These are phyloP conservation scores for Mixornis gularis DNA, from an alignment of 2,113 vertebrate genomes.

Conservation along the genomic window DNA sequence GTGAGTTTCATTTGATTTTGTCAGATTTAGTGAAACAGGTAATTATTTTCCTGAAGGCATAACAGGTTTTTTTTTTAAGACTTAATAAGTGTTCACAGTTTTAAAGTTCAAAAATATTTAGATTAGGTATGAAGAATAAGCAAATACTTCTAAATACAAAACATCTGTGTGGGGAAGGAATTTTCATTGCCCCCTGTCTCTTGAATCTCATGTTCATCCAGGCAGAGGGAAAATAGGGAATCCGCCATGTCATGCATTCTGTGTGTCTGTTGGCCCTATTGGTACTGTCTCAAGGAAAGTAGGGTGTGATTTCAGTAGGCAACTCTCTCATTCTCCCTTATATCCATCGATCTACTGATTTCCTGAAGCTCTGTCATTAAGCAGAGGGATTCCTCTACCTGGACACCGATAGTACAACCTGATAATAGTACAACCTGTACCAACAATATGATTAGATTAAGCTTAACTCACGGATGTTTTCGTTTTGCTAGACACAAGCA, in stretches of 20 bases:
- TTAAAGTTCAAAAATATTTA: constrained; percentile 14
- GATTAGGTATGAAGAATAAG: not conserved
- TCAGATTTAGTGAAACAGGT: constrained; percentile 30
- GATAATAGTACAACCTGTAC: not conserved
- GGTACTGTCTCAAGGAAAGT: not conserved
- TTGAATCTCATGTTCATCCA: not conserved
- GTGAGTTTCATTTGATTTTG: constrained; percentile 11
- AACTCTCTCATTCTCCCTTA: not conserved
- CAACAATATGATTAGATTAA: not conserved
- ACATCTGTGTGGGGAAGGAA: not conserved
- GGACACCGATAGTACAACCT: not conserved
- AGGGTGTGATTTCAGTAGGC: not conserved
- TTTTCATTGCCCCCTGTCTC: not conserved
- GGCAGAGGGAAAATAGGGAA: not conserved
- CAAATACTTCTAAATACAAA: not conserved
- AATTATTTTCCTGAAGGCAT: constrained; percentile 38
- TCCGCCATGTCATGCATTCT: not conserved
- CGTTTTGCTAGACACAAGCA: not conserved
- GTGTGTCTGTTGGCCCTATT: not conserved
- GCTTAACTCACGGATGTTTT: not conserved
- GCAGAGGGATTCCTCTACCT: not conserved
- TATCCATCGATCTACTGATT: not conserved
- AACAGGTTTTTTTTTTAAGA: not conserved
- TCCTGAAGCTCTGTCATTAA: not conserved
- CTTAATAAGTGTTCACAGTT: not conserved